Conservation (phyloP, 2,888 invertebrate species). For the Schrankia costaestrigalis region DNA sequence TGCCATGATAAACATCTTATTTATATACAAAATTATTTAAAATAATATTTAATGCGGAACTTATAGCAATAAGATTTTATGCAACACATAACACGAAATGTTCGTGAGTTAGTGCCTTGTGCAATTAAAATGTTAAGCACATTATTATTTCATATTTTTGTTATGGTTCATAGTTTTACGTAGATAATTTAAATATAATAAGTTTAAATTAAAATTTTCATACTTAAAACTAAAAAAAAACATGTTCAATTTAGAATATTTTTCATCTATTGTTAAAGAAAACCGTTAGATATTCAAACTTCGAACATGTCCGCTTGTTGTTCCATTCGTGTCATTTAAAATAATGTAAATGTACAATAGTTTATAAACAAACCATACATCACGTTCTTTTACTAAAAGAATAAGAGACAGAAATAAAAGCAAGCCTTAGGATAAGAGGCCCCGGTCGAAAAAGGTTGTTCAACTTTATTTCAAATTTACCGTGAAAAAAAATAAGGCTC, state of each 20-base stretch:
- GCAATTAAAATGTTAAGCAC: constrained; percentile 2
- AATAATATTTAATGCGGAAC: too few relatives aligned
- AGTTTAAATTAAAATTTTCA: background rate
- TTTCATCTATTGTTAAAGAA: too few relatives aligned
- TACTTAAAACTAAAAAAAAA: too few relatives aligned
- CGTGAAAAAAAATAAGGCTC: constrained; percentile 48
- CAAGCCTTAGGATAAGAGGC: constrained; percentile 38
- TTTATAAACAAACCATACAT: constrained; percentile 68
- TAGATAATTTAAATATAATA: background rate
- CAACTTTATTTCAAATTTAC: constrained; percentile 55
- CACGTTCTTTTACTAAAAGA: constrained; percentile 40
- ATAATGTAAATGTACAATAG: too few relatives aligned
- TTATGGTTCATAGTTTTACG: background rate
- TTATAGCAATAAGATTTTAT: too few relatives aligned
- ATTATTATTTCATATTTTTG: constrained; percentile 1
- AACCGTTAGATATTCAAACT: constrained; percentile 6
- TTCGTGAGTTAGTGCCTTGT: constrained; percentile 4
- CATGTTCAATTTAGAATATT: too few relatives aligned
- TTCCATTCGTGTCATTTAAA: too few relatives aligned
- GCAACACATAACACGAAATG: constrained; percentile 2
- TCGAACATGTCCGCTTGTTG: constrained; percentile 1
- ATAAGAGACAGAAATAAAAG: constrained; percentile 44
- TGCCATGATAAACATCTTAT: too few relatives aligned
- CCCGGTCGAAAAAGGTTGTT: constrained; percentile 60
- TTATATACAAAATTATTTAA: too few relatives aligned